phyloP scores from a whole-genome alignment of 2,888 invertebrate genomes.

The Erannis defoliaria region DNA sequence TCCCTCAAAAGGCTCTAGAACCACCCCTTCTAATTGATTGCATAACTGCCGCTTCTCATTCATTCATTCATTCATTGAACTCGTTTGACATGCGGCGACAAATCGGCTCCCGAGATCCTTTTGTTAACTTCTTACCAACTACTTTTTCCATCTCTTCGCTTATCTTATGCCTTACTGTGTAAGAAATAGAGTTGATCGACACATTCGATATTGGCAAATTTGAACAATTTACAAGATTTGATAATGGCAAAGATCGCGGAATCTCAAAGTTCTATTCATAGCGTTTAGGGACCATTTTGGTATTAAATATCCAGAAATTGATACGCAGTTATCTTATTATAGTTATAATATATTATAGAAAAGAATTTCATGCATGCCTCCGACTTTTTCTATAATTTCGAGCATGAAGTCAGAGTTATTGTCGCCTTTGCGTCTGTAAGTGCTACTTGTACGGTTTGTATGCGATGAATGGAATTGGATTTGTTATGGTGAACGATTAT shows the following conservation, averaged over 20 bases:
- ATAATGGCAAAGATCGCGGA: slow-evolving; percentile 32
- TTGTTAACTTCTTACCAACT: slow-evolving; percentile 46
- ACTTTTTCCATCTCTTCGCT: background rate
- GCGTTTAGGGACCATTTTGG: slow-evolving; percentile 49
- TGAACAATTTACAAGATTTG: slow-evolving; percentile 5
- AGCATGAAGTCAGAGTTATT: slow-evolving; percentile 65
- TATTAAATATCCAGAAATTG: slow-evolving; percentile 49
- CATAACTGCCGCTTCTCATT: slow-evolving; percentile 71
- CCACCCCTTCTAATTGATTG: slow-evolving; percentile 83
- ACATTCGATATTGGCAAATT: background rate
- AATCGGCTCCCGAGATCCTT: slow-evolving; percentile 66
- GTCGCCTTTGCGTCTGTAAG: slow-evolving; percentile 59
- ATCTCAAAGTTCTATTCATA: slow-evolving; percentile 37
- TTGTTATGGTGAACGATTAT: slow-evolving; percentile 75
- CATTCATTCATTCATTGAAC: slow-evolving; percentile 61
- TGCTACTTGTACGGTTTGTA: slow-evolving; percentile 64
- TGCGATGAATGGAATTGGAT: slow-evolving; percentile 63
- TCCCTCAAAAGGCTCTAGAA: slow-evolving; percentile 55
- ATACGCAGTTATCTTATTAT: slow-evolving; percentile 73
- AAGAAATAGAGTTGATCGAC: slow-evolving; percentile 1
- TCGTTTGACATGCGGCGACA: slow-evolving; percentile 80
- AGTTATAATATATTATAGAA: slow-evolving; percentile 69
- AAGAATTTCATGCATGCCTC: slow-evolving; percentile 80
- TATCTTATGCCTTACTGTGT: slow-evolving; percentile 3
- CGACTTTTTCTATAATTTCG: slow-evolving; percentile 53